Evolutionary conservation across 2,113 vertebrate species (phyloP).

Genomic region (Eublepharis macularius): DNA sequence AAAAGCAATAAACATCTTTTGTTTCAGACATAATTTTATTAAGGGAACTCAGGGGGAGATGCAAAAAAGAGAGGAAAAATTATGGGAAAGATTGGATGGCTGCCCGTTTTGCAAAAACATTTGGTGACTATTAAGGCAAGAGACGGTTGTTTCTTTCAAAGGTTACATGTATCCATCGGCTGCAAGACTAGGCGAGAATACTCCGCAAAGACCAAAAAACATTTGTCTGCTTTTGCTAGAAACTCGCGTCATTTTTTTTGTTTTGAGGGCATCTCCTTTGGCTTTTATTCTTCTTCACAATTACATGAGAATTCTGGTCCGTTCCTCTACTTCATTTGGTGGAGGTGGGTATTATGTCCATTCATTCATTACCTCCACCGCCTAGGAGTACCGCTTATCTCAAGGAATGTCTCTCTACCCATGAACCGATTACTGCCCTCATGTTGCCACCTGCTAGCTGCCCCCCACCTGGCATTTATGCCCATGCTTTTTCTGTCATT

Average conservation of each 20-base stretch:
- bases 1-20: slow-evolving; percentile 58
- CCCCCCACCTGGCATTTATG: no score
- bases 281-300: not conserved
- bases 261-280: not conserved
- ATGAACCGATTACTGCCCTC: no score
- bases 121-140: slow-evolving; percentile 60
- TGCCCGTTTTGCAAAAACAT: slow-evolving; percentile 44
- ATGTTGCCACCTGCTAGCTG: no score
- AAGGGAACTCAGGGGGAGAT: not conserved
- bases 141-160: slow-evolving; percentile 35
- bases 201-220: not conserved
- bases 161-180: slow-evolving; percentile 27
- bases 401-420: no score
- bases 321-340: not conserved
- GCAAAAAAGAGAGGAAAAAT: slow-evolving; percentile 5
- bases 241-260: slow-evolving; percentile 17
- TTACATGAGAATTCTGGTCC: not conserved
- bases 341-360: not conserved
- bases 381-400: no score
- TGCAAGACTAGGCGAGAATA: not conserved
- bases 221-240: fast-evolving
- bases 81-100: not conserved
- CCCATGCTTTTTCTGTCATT: no score
- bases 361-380: no score
- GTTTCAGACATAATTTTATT: slow-evolving; percentile 48